Evolutionary conservation across 2,797 vertebrate genomes (phyloP), one percentile per base, ranked within the genome.

Genomic region (Lithobates pipiens): DNA sequence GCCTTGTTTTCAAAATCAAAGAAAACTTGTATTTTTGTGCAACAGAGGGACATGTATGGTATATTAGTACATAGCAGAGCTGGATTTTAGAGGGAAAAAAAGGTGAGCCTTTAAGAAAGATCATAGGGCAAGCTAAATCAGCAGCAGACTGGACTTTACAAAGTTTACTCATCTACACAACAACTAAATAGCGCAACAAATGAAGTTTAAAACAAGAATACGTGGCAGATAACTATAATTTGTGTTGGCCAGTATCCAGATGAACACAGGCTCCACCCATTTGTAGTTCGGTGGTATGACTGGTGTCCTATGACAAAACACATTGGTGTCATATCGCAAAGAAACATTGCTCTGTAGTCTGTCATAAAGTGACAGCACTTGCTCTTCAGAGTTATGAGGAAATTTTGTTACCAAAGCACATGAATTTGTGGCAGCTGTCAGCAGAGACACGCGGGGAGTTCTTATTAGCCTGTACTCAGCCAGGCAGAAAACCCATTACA

Each of bases 401-500:
- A 76, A 89, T 90, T 93, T 92, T 93, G 92, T 80, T 76, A 93
- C 87, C 92, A 90, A 91, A 82, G 77, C 63, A 25, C 88, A 91
- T 91, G 95, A 93, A 94, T 91, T 92, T 90, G 88, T 91, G 91
- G 93, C 94, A 95, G 91, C 93, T 95, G 95, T 95, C 95, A 95
- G 91, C 93, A 95, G 89, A 85, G 92, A 90, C 92, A 92, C 93
- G 84, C 83, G 94, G 94, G 94, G 94, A 96, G 94, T 93, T 95
- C 95, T 96, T 96, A 98, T 99, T 98, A 98, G 96, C 96, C 94
- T 94, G 95, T 96, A 97, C 91, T 95, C 97, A 98, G 95, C 96
- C 96, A 98, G 96, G 97, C 97, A 98, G 97, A 97, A 98, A 99
- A 97, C 96, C 98, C 97, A 99, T 99, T 98, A 99, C 96, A 97